Conservation (phyloP, 2,888 invertebrate species). For the Lasioglossum calceatum region DNA sequence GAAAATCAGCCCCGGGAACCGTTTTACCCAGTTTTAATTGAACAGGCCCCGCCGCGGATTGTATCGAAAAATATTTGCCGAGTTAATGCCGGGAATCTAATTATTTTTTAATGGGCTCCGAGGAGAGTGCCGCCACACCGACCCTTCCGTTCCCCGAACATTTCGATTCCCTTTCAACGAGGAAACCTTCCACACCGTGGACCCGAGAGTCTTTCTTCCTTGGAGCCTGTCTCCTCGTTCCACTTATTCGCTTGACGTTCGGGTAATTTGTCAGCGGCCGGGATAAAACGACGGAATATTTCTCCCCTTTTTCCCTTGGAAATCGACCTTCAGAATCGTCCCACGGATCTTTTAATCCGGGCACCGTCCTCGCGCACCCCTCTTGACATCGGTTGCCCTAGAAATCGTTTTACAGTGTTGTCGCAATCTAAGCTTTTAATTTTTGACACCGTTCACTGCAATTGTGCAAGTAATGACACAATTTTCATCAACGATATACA, state of each 20-base stretch:
- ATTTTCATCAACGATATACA: neutral
- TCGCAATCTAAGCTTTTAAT: neutral
- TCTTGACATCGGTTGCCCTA: neutral
- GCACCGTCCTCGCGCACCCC: neutral
- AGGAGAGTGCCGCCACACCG: neutral
- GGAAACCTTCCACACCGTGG: neutral
- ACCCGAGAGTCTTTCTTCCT: neutral
- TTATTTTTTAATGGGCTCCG: conserved; percentile 16
- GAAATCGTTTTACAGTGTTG: neutral
- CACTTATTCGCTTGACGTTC: conserved; percentile 4
- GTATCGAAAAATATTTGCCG: conserved; percentile 27
- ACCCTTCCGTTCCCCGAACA: neutral
- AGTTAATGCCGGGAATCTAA: conserved; percentile 11
- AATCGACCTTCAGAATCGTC: neutral
- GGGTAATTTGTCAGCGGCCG: conserved; percentile 3
- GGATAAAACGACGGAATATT: neutral
- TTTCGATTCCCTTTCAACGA: neutral
- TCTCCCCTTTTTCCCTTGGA: neutral
- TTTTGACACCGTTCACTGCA: neutral
- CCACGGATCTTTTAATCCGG: neutral
- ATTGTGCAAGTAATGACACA: neutral
- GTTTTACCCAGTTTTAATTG: conserved; percentile 2
- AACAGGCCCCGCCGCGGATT: conserved; percentile 1
- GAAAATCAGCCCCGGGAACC: neutral
- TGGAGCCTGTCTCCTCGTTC: neutral